These are phyloP conservation scores for Cercopithecus hamlyni DNA, from an alignment of 2,797 vertebrate species.

Conservation along the genomic window DNA sequence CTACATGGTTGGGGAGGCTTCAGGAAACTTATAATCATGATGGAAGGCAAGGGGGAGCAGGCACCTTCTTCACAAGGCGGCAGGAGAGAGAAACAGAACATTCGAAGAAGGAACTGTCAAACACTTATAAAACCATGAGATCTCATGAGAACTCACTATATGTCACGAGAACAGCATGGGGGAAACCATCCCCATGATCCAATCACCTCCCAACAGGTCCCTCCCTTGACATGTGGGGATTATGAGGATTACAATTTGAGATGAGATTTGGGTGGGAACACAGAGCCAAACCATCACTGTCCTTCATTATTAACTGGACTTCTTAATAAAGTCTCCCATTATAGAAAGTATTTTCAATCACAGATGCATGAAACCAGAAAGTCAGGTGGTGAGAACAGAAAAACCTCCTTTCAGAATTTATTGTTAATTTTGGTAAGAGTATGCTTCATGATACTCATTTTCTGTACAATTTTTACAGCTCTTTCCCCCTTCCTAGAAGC, in stretches of 20 bases:
- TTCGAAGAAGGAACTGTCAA: background rate
- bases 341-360: background rate
- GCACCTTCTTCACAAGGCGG: background rate
- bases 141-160: background rate
- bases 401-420: background rate
- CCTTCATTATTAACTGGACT: background rate
- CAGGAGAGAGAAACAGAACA: background rate
- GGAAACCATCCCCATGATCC: background rate
- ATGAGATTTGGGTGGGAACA: background rate
- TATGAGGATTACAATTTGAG: background rate
- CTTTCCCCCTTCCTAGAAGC: background rate
- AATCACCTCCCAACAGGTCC: background rate
- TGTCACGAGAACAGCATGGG: background rate
- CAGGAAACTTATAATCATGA: background rate
- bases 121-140: background rate
- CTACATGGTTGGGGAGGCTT: background rate
- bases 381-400: background rate
- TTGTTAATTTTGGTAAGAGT: background rate
- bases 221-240: background rate
- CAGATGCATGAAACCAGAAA: background rate
- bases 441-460: background rate
- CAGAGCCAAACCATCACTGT: background rate
- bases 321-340: background rate
- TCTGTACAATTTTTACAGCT: background rate
- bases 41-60: background rate